Evolutionary conservation across 2,888 invertebrate species (phyloP), one percentile per base, ranked within the genome.

Genomic region (Glaucopsyche alexis): DNA sequence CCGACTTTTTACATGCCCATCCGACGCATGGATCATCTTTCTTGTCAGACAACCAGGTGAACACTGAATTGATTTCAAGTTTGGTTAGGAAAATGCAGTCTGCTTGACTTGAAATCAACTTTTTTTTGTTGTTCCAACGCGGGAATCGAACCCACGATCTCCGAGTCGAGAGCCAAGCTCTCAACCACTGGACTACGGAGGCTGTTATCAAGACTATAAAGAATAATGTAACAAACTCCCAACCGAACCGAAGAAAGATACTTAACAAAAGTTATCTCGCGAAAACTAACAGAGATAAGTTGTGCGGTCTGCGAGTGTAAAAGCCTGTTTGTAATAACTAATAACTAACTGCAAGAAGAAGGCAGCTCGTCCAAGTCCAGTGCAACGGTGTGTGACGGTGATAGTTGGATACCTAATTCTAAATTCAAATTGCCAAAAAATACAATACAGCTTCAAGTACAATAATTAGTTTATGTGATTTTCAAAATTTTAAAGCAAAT

Each of bases 401-500:
- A 60, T 60, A 60, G 60, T 38, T 60, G 29, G 60, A 38, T 29
- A 60, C 29, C 29, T 60, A 60, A 60, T 60, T 60, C 60, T 13
- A 60, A 38, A 60, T 60, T 29, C 60, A 60, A 29, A 60, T 60
- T 60, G 60, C 60, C 60, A 60, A 60, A 29, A 60, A 60, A 38
- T 60, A 29, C 14, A 60, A 38, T 60, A 29, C 14, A 29, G 13
- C 29, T 60, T 60, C 60, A 13, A 60, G 29, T 7, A 14, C 60
- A 38, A 60, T 13, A 38, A 60, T 13, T 13, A 11, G 60, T 7
- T 13, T 7, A 60, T 38, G 60, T 7, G 7, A 60, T 38, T 1
- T 38, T 5, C 6, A 38, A 6, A 38, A 13, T 60, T 60, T 11
- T 9, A 38, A 29, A 38, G 60, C 13, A 2, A 60, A 29, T 29